Evolutionary conservation across 2,113 vertebrate genomes (phyloP).

Genomic region (Otus sunia): DNA sequence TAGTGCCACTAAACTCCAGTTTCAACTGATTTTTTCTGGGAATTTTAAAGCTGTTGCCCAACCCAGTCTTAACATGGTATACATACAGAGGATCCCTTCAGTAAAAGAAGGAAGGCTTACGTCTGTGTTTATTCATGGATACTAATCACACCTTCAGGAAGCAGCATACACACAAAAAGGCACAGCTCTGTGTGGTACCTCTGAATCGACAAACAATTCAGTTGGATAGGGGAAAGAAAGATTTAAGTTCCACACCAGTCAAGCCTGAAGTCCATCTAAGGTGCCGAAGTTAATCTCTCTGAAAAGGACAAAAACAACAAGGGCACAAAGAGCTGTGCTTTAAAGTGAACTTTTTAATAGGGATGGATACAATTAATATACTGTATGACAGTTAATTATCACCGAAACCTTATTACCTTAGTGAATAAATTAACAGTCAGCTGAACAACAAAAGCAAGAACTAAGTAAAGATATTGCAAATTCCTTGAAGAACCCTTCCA

Average conservation of each 20-base stretch:
- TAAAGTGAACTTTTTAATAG: constrained; percentile 36
- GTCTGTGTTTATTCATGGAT: neutral
- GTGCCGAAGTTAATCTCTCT: neutral
- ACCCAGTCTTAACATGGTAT: neutral
- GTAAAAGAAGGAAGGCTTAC: neutral
- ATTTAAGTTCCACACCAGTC: neutral
- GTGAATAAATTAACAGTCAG: constrained; percentile 33
- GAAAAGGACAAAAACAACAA: neutral
- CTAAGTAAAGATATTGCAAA: neutral
- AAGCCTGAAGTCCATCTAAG: neutral
- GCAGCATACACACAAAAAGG: neutral
- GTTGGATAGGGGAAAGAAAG: neutral
- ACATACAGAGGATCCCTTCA: neutral
- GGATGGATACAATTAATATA: neutral
- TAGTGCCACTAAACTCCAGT: neutral
- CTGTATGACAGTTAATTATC: neutral
- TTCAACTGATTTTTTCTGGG: neutral
- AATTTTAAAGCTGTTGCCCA: neutral
- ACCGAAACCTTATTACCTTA: neutral
- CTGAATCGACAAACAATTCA: neutral
- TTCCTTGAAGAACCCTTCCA: neutral
- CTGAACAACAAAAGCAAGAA: neutral
- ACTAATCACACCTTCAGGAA: rapidly evolving
- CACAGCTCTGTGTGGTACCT: neutral
- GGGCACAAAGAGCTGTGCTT: neutral